A percentile compares a stretch with the other conserved stretches of the same genome.
Evolutionary conservation across 2,888 invertebrate species (phyloP).

Genomic region (Oscheius myriophilus): DNA sequence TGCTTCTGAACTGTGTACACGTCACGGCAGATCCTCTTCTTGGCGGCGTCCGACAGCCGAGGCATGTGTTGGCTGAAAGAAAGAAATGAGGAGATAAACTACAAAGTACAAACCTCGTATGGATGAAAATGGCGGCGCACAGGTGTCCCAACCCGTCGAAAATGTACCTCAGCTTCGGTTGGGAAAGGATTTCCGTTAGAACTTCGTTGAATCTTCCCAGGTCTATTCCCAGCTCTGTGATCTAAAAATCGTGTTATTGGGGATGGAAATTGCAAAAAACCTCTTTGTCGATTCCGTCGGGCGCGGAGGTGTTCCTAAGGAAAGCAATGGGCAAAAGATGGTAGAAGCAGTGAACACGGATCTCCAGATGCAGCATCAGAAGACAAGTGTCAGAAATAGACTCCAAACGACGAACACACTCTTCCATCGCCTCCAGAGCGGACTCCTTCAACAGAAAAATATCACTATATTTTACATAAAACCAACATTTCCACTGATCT

Average conservation of each 20-base stretch:
- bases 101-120: conserved; percentile 70
- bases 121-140: conserved; percentile 83
- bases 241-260: conserved; percentile 71
- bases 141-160: conserved; percentile 80
- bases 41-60: conserved; percentile 83
- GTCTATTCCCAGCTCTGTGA: conserved; percentile 82
- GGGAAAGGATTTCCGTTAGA: conserved; percentile 81
- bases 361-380: conserved; percentile 90
- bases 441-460: conserved; percentile 44
- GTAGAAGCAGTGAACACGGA: conserved; percentile 90
- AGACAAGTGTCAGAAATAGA: conserved; percentile 90
- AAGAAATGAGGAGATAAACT: conserved; percentile 1
- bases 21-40: conserved; percentile 82
- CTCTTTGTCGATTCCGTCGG: conserved; percentile 68
- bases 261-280: conserved; percentile 29
- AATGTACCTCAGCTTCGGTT: conserved; percentile 80
- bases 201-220: conserved; percentile 80
- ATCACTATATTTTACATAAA: neutral
- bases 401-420: conserved; percentile 72
- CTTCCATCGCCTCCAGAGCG: conserved; percentile 57
- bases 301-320: conserved; percentile 62
- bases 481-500: conserved; percentile 51
- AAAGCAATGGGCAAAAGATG: conserved; percentile 80
- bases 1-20: conserved; percentile 86
- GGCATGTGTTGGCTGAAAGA: conserved; percentile 81